Conservation (phyloP, 2,113 vertebrate genomes). For the Rallus limicola region DNA sequence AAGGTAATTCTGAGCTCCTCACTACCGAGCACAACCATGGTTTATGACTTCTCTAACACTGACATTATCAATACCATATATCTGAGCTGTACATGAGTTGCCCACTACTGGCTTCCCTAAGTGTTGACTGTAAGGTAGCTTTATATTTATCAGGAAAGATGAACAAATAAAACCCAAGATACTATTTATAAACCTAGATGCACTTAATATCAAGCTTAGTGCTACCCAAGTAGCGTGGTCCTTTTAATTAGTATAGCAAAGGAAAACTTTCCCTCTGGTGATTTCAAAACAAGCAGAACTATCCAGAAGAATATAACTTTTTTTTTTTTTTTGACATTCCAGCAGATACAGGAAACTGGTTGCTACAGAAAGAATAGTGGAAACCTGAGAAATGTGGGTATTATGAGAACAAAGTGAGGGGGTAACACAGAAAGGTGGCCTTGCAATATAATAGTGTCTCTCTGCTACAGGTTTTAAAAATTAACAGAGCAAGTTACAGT, state of each 20-base stretch:
- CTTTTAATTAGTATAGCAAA: background rate
- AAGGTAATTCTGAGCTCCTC: background rate
- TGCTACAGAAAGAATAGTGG: background rate
- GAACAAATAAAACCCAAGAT: background rate
- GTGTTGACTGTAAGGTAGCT: background rate
- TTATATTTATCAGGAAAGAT: background rate
- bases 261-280: background rate
- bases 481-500: background rate
- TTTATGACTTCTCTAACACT: background rate
- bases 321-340: background rate
- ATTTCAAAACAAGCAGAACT: background rate
- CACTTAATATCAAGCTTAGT: background rate
- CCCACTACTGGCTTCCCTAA: background rate
- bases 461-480: conserved; percentile 29
- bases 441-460: background rate
- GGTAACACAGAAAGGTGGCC: background rate
- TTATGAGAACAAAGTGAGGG: background rate
- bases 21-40: fast-evolving
- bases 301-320: background rate
- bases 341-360: background rate
- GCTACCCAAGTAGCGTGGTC: background rate
- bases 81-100: background rate
- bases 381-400: background rate
- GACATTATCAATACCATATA: background rate
- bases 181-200: background rate